Evolutionary conservation across 2,888 invertebrate genomes (phyloP), one percentile per base, ranked within the genome.

Genomic region (Eremobia ochroleuca): DNA sequence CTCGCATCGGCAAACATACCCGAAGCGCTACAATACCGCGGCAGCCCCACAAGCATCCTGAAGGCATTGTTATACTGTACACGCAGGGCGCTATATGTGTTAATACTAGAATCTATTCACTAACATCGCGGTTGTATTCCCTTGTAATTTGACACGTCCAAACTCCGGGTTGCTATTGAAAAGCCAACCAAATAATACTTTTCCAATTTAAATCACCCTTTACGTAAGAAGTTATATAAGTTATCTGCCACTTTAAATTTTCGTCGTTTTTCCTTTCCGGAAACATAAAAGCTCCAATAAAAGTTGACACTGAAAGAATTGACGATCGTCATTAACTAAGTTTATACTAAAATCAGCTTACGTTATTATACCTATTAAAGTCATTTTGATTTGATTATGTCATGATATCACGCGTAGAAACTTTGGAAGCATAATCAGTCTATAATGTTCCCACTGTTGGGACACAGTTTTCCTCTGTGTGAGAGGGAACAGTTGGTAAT

Each of bases 241-340:
- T 25, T 25, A 61, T 15, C 0, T 25, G 2, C 15, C 21, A 46
- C 43, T 81, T 73, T 28, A 46, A 77, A 21, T 21, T 37, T 37
- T 31, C 40, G 25, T 11, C 31, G 34, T 55, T 31, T 64, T 40
- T 43, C 31, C 11, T 65, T 59, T 37, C 37, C 8, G 59, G 52
- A 37, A 73, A 46, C 72, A 69, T 73, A 72, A 67, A 77, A 83
- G 55, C 61, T n/a, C n/a, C 37, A 78, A 78, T 83, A 81, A 78
- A 81, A 59, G 34, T 83, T 72, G 71, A 67, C 43, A 66, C 28
- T 46, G 25, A 77, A 55, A 31, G 8, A 69, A 70, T 65, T 58
- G 40, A 73, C 25, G 72, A 55, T 55, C 52, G 72, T 49, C 55
- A 58, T 72, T 83, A 75, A 65, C 9, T 28, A 70, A 49, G 59